A percentile compares a stretch with the other conserved stretches of the same genome.
Evolutionary conservation across 2,113 vertebrate species (phyloP).

Genomic region (Empidonax traillii): DNA sequence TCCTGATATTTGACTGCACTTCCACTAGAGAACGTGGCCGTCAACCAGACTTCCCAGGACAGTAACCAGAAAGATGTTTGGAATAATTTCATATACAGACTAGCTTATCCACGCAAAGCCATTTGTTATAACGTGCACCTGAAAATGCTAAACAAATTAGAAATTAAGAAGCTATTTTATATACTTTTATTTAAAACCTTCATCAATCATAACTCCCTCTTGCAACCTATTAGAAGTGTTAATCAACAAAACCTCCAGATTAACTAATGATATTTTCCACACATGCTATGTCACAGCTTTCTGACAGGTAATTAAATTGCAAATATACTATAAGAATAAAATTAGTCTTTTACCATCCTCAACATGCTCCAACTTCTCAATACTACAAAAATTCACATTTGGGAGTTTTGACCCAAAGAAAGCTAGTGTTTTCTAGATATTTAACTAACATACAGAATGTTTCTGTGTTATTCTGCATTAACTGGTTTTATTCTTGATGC

Average conservation of each 20-base stretch:
- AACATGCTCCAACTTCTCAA: neutral
- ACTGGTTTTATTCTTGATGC: neutral
- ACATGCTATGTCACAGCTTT: neutral
- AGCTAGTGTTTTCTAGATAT: neutral
- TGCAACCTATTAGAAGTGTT: neutral
- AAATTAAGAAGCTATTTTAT: neutral
- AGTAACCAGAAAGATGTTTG: neutral
- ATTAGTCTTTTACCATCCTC: neutral
- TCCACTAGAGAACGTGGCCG: neutral
- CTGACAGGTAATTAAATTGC: neutral
- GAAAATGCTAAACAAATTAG: neutral
- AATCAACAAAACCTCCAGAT: neutral
- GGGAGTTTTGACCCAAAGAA: neutral
- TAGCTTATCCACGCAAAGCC: neutral
- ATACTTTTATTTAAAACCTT: neutral
- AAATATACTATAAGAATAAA: neutral
- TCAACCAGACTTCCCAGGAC: neutral
- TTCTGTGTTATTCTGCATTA: neutral
- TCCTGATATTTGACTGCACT: neutral
- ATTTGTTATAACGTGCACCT: neutral
- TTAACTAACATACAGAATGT: neutral
- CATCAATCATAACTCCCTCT: neutral
- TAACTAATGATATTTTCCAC: neutral
- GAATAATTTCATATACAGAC: neutral
- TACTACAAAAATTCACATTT: neutral